Percentiles rank a stretch among this genome's conserved stretches.
phyloP scores from a whole-genome alignment of 2,113 vertebrate genomes.

The Plecotus auritus region DNA sequence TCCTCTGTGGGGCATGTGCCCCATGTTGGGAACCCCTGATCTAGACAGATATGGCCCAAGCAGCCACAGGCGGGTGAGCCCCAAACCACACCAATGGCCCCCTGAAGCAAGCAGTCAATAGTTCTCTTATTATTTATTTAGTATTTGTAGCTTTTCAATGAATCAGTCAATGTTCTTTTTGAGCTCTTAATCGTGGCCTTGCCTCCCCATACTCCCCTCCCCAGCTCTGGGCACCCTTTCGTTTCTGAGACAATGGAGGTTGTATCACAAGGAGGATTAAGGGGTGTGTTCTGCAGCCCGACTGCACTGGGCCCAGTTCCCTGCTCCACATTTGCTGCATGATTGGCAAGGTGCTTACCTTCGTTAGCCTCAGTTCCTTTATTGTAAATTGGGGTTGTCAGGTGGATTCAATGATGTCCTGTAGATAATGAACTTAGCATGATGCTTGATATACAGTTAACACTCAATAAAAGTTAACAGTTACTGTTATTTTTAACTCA shows the following conservation, averaged over 20 bases:
- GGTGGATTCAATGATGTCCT: background rate
- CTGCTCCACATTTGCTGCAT: accelerated
- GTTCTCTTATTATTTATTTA: background rate
- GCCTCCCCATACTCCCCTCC: background rate
- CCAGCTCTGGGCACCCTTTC: background rate
- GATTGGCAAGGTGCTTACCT: background rate
- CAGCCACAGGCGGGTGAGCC: background rate
- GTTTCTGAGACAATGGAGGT: background rate
- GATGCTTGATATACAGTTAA: background rate
- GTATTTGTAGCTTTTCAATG: background rate
- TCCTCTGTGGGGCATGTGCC: too few relatives aligned
- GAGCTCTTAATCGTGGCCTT: background rate
- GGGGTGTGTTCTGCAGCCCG: background rate
- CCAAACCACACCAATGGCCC: background rate
- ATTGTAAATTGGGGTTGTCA: background rate
- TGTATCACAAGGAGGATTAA: background rate
- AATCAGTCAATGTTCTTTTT: background rate
- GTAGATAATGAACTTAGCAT: background rate
- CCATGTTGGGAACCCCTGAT: background rate
- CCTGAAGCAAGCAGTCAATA: background rate
- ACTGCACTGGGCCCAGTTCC: background rate
- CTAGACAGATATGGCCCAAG: background rate
- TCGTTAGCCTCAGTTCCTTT: background rate
- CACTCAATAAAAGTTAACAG: background rate
- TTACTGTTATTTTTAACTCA: background rate